Evolutionary conservation across 2,797 vertebrate genomes (phyloP), one percentile per base, ranked within the genome.

Genomic region (Discoglossus pictus): DNA sequence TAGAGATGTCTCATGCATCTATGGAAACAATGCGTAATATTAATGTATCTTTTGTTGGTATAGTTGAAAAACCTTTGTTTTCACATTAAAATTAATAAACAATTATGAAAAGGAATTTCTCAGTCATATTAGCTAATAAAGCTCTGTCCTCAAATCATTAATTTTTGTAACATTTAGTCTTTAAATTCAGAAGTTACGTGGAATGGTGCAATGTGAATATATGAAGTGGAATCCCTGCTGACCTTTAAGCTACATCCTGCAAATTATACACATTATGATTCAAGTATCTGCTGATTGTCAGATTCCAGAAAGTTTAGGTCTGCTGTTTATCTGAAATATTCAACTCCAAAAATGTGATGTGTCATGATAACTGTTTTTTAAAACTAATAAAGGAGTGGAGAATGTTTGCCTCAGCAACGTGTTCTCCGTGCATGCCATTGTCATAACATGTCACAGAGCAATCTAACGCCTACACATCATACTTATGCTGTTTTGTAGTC

Each of bases 321-420:
- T 42, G 12, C 56, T 59, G 65, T 35, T 59, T 23, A 40, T 50
- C 35, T 23, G 13, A 55, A 46, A 55, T 47, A 56, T 55, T 65
- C 6, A 38, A 40, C 51, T 55, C 43, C 21, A 68, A 52, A 42
- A 15, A 7, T 34, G 15, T 42, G 24, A n/a, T 60, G 56, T 59
- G 39, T 60, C 55, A 52, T 44, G 40, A 60, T 61, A 68, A 52
- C 65, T 43, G 55, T 44, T 67, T 60, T 60, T 36, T 68, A 52
- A n/a, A 68, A 61, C 39, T 39, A 68, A 68, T 55, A 68, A 68
- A 68, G 65, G 55, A 52, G 65, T 61, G 55, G 23, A 58, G 54
- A 39, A 47, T 31, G 34, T 42, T 10, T 59, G 15, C 17, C 27
- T 24, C 25, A 12, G 18, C 5, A 42, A 51, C 18, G 36, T 52